These are phyloP conservation scores for Silurus asotus DNA, from an alignment of 2,113 vertebrate genomes.

Conservation along the genomic window DNA sequence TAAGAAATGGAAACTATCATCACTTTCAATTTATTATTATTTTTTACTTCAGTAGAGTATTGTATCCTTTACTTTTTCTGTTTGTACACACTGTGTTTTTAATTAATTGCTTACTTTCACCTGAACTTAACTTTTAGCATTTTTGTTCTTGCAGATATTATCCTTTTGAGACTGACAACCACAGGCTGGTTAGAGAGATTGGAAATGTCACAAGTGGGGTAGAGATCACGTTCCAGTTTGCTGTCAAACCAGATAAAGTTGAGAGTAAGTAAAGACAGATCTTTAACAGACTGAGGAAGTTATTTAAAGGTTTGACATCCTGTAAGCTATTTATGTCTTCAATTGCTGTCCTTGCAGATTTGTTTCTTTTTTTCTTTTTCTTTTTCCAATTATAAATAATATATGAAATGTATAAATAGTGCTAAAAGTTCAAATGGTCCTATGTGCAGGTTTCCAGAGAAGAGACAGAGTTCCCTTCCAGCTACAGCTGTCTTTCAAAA, in stretches of 20 bases:
- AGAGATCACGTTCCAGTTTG: constrained; percentile 74
- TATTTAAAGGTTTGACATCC: not conserved
- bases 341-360: not conserved
- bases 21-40: not conserved
- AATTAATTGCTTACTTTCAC: not conserved
- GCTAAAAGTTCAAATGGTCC: not conserved
- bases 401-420: not conserved
- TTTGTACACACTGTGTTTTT: not conserved
- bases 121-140: not conserved
- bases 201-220: constrained; percentile 71
- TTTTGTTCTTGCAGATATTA: constrained; percentile 66
- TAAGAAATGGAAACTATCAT: not conserved
- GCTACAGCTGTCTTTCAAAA: constrained; percentile 72
- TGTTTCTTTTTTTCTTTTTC: not conserved
- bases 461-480: constrained; percentile 69
- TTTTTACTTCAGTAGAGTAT: not conserved
- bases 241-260: constrained; percentile 65
- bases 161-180: constrained; percentile 64
- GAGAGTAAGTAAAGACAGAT: constrained; percentile 59
- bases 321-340: not conserved
- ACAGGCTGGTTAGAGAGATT: constrained; percentile 67
- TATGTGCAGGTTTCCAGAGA: constrained; percentile 62
- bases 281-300: not conserved
- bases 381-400: not conserved
- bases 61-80: not conserved